Percentiles rank a stretch among this genome's conserved stretches.
These are phyloP conservation scores for Pseudorectes ferrugineus DNA, from an alignment of 2,113 vertebrate genomes.

Conservation along the genomic window DNA sequence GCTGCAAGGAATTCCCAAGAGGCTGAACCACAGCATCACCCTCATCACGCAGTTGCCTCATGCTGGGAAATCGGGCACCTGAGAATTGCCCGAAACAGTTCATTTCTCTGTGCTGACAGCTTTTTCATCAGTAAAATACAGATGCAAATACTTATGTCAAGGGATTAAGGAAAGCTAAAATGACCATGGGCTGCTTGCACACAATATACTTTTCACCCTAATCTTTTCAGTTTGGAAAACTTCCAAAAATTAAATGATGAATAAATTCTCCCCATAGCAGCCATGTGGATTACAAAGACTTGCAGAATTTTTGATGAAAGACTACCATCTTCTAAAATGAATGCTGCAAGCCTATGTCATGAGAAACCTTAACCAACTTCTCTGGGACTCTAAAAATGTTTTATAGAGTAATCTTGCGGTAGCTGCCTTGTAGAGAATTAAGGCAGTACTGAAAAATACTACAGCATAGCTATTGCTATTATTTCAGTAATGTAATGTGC, in stretches of 20 bases:
- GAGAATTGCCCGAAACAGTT: background rate
- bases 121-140: constrained; percentile 1
- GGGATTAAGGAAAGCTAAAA: constrained; percentile 19
- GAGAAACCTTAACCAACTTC: constrained; percentile 28
- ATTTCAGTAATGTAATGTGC: constrained; percentile 7
- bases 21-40: background rate
- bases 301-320: constrained; percentile 20
- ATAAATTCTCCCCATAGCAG: background rate
- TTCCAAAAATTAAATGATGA: background rate
- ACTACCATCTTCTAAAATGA: background rate
- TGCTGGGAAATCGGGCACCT: background rate
- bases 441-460: constrained; percentile 20
- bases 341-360: background rate
- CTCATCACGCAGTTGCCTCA: background rate
- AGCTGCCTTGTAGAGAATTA: constrained; percentile 26
- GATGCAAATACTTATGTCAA: background rate
- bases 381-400: constrained; percentile 37
- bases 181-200: background rate
- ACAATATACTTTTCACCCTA: background rate
- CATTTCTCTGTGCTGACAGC: background rate
- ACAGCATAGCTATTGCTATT: background rate
- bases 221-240: constrained; percentile 26
- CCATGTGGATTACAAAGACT: background rate
- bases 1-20: background rate
- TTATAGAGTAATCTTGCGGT: constrained; percentile 43